Evolutionary conservation across 2,113 vertebrate species (phyloP).

Genomic region (Electrona antarctica): DNA sequence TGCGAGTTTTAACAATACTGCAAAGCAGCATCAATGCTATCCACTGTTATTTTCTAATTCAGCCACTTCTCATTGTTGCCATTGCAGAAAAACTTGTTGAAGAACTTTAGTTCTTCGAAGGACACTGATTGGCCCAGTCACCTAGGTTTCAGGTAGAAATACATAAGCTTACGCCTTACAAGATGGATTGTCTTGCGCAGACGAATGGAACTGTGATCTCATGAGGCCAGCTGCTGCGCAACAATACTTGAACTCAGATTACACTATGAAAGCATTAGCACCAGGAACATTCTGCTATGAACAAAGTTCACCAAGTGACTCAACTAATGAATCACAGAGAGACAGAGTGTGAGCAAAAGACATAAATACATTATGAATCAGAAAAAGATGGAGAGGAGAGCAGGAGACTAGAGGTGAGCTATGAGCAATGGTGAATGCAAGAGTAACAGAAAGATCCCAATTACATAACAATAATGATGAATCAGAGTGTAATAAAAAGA

Average conservation of each 20-base stretch:
- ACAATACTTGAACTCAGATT: conserved; percentile 53
- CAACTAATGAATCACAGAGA: conserved; percentile 58
- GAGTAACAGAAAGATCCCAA: not conserved
- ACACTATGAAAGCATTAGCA: conserved; percentile 56
- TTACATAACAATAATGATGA: conserved; percentile 11
- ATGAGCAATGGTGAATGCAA: not conserved
- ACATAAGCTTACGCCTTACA: too few species aligned
- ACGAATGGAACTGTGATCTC: too few species aligned
- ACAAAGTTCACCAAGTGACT: conserved; percentile 69
- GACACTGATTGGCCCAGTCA: too few species aligned
- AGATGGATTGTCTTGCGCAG: too few species aligned
- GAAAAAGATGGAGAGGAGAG: not conserved
- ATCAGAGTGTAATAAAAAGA: not conserved
- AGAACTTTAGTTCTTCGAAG: too few species aligned
- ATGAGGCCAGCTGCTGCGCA: too few species aligned
- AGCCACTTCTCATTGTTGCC: too few species aligned
- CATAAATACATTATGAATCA: conserved; percentile 19
- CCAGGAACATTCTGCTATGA: conserved; percentile 56
- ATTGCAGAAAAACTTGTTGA: too few species aligned
- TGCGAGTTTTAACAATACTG: too few species aligned
- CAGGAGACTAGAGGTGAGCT: not conserved
- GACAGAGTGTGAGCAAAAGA: conserved; percentile 13
- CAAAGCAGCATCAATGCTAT: too few species aligned
- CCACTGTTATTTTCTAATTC: too few species aligned
- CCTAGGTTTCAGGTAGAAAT: too few species aligned